Percentiles rank a stretch among this genome's conserved stretches.
phyloP scores from a whole-genome alignment of 2,797 vertebrate species.

The Toxotes lorentzi region DNA sequence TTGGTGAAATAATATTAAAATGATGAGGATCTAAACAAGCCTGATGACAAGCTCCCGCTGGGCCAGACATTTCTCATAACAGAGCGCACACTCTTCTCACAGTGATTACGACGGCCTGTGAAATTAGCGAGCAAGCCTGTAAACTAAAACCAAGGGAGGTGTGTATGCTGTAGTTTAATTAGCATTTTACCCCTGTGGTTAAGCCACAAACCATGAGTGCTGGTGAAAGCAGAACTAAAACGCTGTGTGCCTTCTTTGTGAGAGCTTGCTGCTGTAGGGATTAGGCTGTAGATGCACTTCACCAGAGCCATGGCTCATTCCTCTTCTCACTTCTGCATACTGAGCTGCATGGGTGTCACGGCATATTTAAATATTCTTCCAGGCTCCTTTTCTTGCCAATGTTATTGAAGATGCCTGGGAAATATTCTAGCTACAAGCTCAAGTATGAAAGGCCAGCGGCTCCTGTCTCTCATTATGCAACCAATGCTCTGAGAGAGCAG shows the following conservation, averaged over 20 bases:
- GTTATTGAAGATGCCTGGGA: constrained; percentile 25
- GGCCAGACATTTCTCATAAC: constrained; percentile 50
- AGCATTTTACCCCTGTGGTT: constrained; percentile 77
- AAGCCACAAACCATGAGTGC: constrained; percentile 75
- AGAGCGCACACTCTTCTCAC: constrained; percentile 51
- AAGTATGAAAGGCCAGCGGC: constrained; percentile 32
- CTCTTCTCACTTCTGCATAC: constrained; percentile 19
- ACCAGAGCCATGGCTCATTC: constrained; percentile 21
- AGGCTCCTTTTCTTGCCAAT: not conserved
- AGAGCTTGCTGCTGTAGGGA: constrained; percentile 49
- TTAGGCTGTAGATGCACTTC: constrained; percentile 34
- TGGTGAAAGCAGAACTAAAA: constrained; percentile 57
- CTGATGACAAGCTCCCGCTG: constrained; percentile 46
- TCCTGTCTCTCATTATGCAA: constrained; percentile 73
- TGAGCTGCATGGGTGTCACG: not conserved
- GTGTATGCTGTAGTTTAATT: constrained; percentile 77
- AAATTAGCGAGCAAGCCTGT: constrained; percentile 79
- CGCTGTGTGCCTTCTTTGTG: constrained; percentile 57
- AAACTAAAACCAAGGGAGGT: constrained; percentile 71
- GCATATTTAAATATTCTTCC: not conserved
- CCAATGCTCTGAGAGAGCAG: constrained; percentile 41
- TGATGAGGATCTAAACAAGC: constrained; percentile 43
- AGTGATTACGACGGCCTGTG: constrained; percentile 74
- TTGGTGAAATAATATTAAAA: constrained; percentile 52
- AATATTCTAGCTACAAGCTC: constrained; percentile 18